Evolutionary conservation across 2,888 invertebrate species (phyloP).

Genomic region (Sphaerolaimus hirsutus): DNA sequence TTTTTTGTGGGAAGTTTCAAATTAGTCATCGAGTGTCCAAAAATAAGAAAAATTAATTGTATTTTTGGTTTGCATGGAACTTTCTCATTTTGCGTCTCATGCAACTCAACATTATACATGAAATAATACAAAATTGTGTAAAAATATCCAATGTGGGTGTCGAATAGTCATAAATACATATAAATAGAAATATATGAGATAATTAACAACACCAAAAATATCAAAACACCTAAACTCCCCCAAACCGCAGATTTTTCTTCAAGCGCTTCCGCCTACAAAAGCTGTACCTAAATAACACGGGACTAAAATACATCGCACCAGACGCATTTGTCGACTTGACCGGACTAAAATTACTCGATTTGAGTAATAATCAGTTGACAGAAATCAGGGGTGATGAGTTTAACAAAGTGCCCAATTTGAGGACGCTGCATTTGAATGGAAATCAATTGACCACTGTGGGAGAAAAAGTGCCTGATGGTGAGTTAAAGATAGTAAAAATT

Average conservation of each 20-base stretch:
- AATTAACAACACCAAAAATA: not conserved
- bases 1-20: no score
- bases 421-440: conserved; percentile 13
- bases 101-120: no score
- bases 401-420: conserved; percentile 10
- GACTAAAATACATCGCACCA: conserved; percentile 14
- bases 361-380: conserved; percentile 14
- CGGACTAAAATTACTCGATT: conserved; percentile 13
- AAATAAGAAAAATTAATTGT: no score
- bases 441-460: conserved; percentile 11
- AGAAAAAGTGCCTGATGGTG: no score
- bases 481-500: no score
- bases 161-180: not conserved
- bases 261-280: conserved; percentile 25
- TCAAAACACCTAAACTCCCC: no score
- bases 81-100: no score
- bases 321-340: conserved; percentile 18
- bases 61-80: no score
- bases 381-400: conserved; percentile 13
- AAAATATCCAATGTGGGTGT: no score
- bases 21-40: no score
- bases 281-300: conserved; percentile 16
- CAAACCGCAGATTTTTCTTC: no score
- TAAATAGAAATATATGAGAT: not conserved
- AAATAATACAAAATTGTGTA: no score